phyloP scores from a whole-genome alignment of 2,888 invertebrate species.

The Caenorhabditis wallacei region DNA sequence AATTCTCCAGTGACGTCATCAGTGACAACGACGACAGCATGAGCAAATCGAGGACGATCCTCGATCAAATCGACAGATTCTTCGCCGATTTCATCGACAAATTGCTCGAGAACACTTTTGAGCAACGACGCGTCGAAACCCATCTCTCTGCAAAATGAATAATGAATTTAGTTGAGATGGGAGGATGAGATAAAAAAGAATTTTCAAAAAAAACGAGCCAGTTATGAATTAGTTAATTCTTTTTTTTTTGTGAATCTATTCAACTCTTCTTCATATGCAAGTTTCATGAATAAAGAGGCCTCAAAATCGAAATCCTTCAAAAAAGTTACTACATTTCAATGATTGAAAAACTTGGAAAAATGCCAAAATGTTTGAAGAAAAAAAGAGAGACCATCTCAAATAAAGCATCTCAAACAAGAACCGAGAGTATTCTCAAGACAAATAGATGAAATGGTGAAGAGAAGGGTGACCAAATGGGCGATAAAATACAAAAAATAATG shows the following conservation, averaged over 20 bases:
- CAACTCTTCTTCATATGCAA: too few relatives aligned
- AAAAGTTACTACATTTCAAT: too few relatives aligned
- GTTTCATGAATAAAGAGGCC: too few relatives aligned
- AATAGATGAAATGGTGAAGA: neutral
- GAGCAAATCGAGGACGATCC: constrained; percentile 73
- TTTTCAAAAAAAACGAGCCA: too few relatives aligned
- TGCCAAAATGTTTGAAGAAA: too few relatives aligned
- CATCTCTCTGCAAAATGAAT: constrained; percentile 68
- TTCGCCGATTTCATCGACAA: constrained; percentile 73
- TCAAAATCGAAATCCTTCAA: too few relatives aligned
- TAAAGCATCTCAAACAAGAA: neutral
- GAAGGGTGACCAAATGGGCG: constrained; percentile 27
- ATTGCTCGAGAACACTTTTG: constrained; percentile 70
- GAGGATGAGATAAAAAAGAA: too few relatives aligned
- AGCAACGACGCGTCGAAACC: constrained; percentile 72
- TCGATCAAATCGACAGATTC: constrained; percentile 72
- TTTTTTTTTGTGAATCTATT: too few relatives aligned
- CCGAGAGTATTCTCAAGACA: neutral
- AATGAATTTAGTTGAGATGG: neutral
- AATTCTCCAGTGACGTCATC: constrained; percentile 66
- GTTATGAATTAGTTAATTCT: too few relatives aligned
- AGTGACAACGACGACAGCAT: constrained; percentile 73
- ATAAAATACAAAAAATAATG: constrained; percentile 22
- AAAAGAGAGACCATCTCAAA: neutral
- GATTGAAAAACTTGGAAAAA: too few relatives aligned